phyloP scores from a whole-genome alignment of 2,797 vertebrate genomes.

The Erethizon dorsatum region DNA sequence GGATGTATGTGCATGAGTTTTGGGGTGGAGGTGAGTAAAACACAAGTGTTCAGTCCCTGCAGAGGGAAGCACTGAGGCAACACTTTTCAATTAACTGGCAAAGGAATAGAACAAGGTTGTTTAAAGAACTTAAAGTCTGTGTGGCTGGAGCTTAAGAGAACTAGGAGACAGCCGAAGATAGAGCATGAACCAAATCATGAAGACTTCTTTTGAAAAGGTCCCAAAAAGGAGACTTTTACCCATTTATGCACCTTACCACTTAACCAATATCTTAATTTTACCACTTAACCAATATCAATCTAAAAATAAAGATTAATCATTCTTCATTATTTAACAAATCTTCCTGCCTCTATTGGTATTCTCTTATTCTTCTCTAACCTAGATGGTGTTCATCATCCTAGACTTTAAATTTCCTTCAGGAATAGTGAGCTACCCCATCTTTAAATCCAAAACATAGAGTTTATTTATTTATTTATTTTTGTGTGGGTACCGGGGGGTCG shows the following conservation, averaged over 20 bases:
- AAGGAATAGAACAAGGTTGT: not conserved
- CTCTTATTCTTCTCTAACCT: not conserved
- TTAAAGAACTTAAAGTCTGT: not conserved
- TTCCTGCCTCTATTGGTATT: not conserved
- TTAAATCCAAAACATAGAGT: not conserved
- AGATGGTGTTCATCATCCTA: not conserved
- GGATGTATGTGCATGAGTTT: not conserved
- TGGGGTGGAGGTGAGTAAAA: not conserved
- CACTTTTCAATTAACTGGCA: not conserved
- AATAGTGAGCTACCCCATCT: not conserved
- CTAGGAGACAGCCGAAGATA: not conserved
- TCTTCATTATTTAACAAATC: not conserved
- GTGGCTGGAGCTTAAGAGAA: conserved; percentile 4
- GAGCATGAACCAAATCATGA: not conserved
- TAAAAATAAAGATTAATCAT: not conserved
- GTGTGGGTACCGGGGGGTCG: too few relatives aligned
- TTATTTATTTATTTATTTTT: too few relatives aligned
- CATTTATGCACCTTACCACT: not conserved
- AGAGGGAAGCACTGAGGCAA: not conserved
- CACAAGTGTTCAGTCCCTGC: not conserved
- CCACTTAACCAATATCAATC: not conserved
- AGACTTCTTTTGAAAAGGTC: not conserved
- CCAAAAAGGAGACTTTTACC: not conserved
- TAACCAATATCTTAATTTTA: not conserved
- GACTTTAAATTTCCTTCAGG: not conserved